Conservation (phyloP, 2,888 invertebrate species). For the Andrena haemorrhoa region DNA sequence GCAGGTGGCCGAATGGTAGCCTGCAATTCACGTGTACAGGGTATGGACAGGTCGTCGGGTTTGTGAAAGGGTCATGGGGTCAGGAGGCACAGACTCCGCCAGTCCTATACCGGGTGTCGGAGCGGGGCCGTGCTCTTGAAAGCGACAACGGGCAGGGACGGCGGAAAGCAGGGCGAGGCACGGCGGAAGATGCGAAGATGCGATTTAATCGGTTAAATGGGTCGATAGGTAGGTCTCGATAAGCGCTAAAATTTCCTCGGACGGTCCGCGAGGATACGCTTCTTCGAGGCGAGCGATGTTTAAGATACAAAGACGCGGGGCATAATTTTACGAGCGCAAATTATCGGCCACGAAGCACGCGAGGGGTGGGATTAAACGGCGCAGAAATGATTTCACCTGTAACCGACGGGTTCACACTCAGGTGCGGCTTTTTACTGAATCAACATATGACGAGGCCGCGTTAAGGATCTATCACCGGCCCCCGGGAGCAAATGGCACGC, state of each 20-base stretch:
- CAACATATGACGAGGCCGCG: slow-evolving; percentile 49
- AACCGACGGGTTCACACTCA: slow-evolving; percentile 31
- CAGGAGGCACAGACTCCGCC: slow-evolving; percentile 67
- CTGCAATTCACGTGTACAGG: slow-evolving; percentile 71
- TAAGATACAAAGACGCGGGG: background rate
- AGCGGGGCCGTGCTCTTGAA: background rate
- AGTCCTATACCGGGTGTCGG: slow-evolving; percentile 36
- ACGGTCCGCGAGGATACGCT: background rate
- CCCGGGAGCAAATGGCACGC: slow-evolving; percentile 45
- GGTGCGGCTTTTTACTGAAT: slow-evolving; percentile 49
- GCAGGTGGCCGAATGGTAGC: slow-evolving; percentile 78
- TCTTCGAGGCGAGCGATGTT: background rate
- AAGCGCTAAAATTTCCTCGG: background rate
- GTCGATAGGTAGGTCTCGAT: background rate
- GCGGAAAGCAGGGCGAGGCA: background rate
- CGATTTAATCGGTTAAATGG: too few species aligned
- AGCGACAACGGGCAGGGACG: background rate
- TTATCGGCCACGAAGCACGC: slow-evolving; percentile 4
- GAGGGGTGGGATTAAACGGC: slow-evolving; percentile 24
- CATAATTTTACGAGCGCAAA: slow-evolving; percentile 48
- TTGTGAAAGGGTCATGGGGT: slow-evolving; percentile 75
- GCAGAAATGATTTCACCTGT: slow-evolving; percentile 60
- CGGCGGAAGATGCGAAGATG: background rate
- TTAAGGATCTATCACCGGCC: slow-evolving; percentile 56
- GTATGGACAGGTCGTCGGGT: slow-evolving; percentile 71